Conservation (phyloP, 2,888 invertebrate species). For the Sarcophaga caerulescens region DNA sequence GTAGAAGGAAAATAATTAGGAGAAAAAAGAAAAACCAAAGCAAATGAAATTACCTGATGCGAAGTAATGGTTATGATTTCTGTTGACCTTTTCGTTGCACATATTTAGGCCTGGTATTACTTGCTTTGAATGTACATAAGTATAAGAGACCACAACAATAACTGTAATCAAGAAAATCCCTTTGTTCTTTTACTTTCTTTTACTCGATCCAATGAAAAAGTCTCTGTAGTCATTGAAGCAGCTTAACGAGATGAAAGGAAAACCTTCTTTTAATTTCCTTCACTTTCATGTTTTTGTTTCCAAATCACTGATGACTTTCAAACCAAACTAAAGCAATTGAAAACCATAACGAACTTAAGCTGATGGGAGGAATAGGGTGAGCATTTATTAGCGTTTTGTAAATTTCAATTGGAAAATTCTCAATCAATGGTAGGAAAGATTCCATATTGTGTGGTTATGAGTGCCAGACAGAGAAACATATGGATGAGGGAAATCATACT, state of each 20-base stretch:
- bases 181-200: neutral
- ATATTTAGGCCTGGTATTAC: neutral
- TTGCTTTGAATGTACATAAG: neutral
- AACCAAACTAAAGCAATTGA: neutral
- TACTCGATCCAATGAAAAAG: neutral
- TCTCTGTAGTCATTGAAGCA: neutral
- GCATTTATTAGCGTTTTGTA: conserved; percentile 19
- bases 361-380: neutral
- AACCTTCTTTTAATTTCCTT: conserved; percentile 14
- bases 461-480: too few relatives aligned
- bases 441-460: too few relatives aligned
- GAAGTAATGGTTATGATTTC: neutral
- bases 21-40: neutral
- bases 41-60: too few relatives aligned
- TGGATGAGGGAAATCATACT: too few relatives aligned
- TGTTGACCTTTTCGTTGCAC: neutral
- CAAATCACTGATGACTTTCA: neutral
- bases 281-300: neutral
- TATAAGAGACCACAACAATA: neutral
- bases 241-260: neutral
- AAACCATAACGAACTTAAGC: neutral
- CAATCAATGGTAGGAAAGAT: neutral
- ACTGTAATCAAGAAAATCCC: neutral
- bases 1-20: neutral
- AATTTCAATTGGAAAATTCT: conserved; percentile 7